phyloP scores from a whole-genome alignment of 2,113 vertebrate genomes.

The Corapipo altera region DNA sequence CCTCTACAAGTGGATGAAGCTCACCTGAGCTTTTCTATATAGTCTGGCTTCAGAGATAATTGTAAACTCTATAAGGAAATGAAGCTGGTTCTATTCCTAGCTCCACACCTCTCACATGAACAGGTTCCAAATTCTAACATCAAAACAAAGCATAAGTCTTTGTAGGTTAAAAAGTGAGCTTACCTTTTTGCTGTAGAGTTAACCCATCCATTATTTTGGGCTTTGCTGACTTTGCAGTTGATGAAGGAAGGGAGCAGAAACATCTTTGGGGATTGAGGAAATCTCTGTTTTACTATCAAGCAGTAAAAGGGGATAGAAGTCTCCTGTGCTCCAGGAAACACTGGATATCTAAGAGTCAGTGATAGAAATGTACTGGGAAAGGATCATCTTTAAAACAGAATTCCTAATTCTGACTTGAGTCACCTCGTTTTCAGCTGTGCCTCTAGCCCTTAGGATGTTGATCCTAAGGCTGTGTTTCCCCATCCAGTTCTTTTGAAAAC shows the following conservation, averaged over 20 bases:
- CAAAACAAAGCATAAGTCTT: background rate
- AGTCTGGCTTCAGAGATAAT: background rate
- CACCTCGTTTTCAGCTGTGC: background rate
- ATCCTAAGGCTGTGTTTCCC: background rate
- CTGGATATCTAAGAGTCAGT: background rate
- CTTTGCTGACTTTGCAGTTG: conserved; percentile 32
- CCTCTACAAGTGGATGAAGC: background rate
- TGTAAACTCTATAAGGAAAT: background rate
- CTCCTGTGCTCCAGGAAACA: background rate
- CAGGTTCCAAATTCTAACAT: background rate
- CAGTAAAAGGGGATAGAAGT: background rate
- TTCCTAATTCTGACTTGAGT: background rate
- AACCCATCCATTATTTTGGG: background rate
- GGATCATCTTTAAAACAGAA: background rate
- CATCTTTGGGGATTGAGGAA: background rate
- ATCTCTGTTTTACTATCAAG: background rate
- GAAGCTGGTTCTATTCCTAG: background rate
- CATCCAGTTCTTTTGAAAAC: background rate
- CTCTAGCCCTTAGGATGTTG: background rate
- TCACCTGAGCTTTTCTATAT: background rate
- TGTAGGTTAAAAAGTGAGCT: background rate
- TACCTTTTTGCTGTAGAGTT: background rate
- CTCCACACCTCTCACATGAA: background rate
- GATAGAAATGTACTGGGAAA: background rate
- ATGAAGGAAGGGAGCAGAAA: background rate